Percentiles rank a stretch among this genome's conserved stretches.
Evolutionary conservation across 2,113 vertebrate species (phyloP).

Genomic region (Corvus hawaiiensis): DNA sequence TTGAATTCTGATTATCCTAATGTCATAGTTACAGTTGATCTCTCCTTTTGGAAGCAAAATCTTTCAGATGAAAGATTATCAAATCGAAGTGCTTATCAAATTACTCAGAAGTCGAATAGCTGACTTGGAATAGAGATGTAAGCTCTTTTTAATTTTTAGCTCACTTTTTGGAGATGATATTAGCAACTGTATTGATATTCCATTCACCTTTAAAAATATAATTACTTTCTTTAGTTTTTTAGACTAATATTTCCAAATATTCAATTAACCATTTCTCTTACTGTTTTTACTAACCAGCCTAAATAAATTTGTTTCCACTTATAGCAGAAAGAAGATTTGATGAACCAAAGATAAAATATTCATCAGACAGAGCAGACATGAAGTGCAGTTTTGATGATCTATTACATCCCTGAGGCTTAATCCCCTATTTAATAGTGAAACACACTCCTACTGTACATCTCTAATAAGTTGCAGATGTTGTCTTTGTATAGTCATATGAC

Average conservation of each 20-base stretch:
- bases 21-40: background rate
- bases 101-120: background rate
- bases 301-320: background rate
- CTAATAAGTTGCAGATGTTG: slow-evolving; percentile 43
- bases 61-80: background rate
- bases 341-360: background rate
- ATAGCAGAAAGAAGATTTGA: background rate
- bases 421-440: slow-evolving; percentile 14
- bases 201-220: background rate
- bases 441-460: background rate
- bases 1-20: background rate
- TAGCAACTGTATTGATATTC: background rate
- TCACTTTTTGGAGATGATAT: background rate
- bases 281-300: background rate
- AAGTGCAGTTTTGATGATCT: background rate
- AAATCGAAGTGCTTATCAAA: background rate
- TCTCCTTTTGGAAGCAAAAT: background rate
- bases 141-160: background rate
- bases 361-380: background rate
- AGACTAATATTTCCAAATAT: background rate
- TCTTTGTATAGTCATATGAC: background rate
- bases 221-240: background rate
- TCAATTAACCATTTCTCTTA: background rate
- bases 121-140: background rate
- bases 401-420: background rate